These are phyloP conservation scores for Apis mellifera DNA, from an alignment of 1,140 invertebrate genomes.

Conservation along the genomic window DNA sequence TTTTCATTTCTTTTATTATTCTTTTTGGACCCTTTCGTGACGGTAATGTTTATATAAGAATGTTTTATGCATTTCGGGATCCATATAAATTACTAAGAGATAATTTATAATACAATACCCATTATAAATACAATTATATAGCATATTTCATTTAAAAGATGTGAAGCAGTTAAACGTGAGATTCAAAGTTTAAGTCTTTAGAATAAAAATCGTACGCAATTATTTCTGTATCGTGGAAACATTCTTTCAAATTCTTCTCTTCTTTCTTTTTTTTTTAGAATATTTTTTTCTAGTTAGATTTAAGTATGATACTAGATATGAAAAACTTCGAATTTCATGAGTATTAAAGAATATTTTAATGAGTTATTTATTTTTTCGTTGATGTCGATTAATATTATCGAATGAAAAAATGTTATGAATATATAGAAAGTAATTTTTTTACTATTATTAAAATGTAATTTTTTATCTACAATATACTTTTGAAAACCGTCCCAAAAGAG, in stretches of 20 bases:
- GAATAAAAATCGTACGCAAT: neutral
- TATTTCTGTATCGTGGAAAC: neutral
- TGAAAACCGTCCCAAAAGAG: conserved; percentile 19
- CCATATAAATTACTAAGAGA: neutral
- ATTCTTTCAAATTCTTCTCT: neutral
- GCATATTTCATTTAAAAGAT: neutral
- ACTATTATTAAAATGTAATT: neutral
- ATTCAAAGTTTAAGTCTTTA: neutral
- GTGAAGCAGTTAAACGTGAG: neutral
- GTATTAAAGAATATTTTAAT: neutral
- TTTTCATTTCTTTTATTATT: neutral
- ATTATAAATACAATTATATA: conserved; percentile 5
- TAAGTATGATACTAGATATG: too few relatives aligned
- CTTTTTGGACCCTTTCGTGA: conserved; percentile 32
- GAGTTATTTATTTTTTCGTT: conserved; percentile 7
- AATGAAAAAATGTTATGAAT: neutral
- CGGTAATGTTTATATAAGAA: conserved; percentile 16
- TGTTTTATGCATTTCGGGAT: neutral
- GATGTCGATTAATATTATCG: neutral
- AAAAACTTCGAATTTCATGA: neutral
- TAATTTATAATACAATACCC: neutral
- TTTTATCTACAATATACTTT: neutral
- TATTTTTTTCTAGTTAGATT: neutral
- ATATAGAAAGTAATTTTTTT: neutral
- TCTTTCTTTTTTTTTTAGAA: too few relatives aligned